These are phyloP conservation scores for Microctenopoma stevenorrisi DNA, from an alignment of 2,797 vertebrate species.

Conservation along the genomic window DNA sequence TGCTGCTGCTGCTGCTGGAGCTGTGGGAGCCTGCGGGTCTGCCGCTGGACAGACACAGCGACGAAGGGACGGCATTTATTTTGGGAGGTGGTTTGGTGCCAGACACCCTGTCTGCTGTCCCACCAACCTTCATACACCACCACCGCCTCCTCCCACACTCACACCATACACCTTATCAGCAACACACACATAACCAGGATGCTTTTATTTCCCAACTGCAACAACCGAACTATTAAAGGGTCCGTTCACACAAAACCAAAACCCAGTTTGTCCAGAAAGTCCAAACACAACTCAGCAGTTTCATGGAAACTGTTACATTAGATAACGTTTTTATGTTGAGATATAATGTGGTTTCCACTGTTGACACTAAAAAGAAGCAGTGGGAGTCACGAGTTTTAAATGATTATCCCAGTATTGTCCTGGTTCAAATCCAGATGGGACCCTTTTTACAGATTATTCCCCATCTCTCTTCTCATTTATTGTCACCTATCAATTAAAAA, in stretches of 20 bases:
- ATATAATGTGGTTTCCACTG: no score
- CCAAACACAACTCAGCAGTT: no score
- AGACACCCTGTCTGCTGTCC: slow-evolving; percentile 84
- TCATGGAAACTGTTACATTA: no score
- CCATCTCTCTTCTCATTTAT: no score
- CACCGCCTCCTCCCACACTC: slow-evolving; percentile 49
- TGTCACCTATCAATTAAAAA: no score
- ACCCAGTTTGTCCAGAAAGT: no score
- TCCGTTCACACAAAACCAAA: not conserved
- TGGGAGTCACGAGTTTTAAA: no score
- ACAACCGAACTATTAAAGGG: slow-evolving; percentile 25
- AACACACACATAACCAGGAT: slow-evolving; percentile 29
- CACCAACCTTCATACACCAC: slow-evolving; percentile 62
- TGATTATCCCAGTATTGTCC: no score
- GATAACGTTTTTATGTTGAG: no score
- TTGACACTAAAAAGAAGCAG: no score
- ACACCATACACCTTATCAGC: slow-evolving; percentile 22
- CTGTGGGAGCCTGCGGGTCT: slow-evolving; percentile 74
- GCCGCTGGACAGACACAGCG: slow-evolving; percentile 71
- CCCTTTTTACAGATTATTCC: no score
- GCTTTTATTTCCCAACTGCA: slow-evolving; percentile 37
- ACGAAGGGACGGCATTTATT: slow-evolving; percentile 82
- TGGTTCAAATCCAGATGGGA: no score
- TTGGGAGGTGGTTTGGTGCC: slow-evolving; percentile 89
- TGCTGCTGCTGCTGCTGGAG: slow-evolving; percentile 34